Percentiles rank a stretch among this genome's conserved stretches.
Conservation (phyloP, 2,797 vertebrate species). For the Xiphorhynchus erythropygius region DNA sequence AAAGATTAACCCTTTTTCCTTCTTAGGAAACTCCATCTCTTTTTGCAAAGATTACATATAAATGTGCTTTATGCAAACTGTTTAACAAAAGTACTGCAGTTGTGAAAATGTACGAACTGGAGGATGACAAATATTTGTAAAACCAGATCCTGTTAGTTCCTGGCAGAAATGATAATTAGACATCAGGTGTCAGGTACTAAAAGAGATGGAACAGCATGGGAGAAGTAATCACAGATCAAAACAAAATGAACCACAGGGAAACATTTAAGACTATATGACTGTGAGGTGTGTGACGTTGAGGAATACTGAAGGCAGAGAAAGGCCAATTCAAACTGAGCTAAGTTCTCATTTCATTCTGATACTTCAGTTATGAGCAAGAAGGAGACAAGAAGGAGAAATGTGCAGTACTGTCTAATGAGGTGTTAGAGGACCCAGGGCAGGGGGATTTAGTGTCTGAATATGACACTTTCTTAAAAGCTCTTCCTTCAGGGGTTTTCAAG, state of each 20-base stretch:
- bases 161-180: neutral
- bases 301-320: neutral
- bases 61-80: neutral
- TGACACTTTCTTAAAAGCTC: neutral
- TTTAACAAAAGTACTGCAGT: neutral
- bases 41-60: neutral
- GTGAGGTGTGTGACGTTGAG: neutral
- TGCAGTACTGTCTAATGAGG: neutral
- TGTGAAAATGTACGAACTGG: neutral
- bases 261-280: neutral
- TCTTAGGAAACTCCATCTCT: neutral
- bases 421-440: neutral
- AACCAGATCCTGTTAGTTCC: neutral
- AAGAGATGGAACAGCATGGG: neutral
- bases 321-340: neutral
- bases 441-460: neutral
- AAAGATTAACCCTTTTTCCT: neutral
- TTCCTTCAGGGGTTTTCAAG: neutral
- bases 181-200: neutral
- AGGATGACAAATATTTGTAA: constrained; percentile 2
- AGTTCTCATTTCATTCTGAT: neutral
- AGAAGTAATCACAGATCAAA: constrained; percentile 11
- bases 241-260: neutral
- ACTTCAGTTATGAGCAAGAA: neutral
- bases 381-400: neutral